Conservation (phyloP, 2,888 invertebrate species). For the Heteromurus nitidus region DNA sequence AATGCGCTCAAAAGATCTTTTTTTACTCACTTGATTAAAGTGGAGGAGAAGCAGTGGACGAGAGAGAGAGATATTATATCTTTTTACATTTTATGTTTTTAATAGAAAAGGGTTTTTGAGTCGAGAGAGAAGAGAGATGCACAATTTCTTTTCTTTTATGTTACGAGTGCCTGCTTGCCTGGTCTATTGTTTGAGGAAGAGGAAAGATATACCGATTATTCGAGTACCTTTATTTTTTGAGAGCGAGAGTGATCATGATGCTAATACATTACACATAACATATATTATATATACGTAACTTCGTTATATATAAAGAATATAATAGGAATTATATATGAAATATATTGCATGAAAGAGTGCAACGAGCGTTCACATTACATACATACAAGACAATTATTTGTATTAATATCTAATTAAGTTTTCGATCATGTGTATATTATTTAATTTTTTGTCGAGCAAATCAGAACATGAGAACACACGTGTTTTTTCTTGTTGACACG, state of each 20-base stretch:
- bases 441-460: no score
- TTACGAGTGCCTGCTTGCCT: slow-evolving; percentile 59
- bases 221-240: slow-evolving; percentile 63
- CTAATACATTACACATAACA: slow-evolving; percentile 32
- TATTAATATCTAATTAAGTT: no score
- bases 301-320: background rate
- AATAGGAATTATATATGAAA: background rate
- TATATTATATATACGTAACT: slow-evolving; percentile 20
- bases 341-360: background rate
- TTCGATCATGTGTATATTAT: no score
- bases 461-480: no score
- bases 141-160: no score
- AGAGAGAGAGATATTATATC: background rate
- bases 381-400: background rate
- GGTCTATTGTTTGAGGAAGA: slow-evolving; percentile 52
- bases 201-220: slow-evolving; percentile 53
- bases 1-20: background rate
- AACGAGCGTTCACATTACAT: background rate
- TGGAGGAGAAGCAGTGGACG: no score
- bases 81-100: background rate
- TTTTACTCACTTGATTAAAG: no score
- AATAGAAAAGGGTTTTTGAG: background rate
- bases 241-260: slow-evolving; percentile 60
- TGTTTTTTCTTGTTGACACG: no score
- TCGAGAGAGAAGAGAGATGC: background rate